Base-by-base conservation (phyloP, 1,140 invertebrate genomes). In the Drosophila sulfurigaster region DNA sequence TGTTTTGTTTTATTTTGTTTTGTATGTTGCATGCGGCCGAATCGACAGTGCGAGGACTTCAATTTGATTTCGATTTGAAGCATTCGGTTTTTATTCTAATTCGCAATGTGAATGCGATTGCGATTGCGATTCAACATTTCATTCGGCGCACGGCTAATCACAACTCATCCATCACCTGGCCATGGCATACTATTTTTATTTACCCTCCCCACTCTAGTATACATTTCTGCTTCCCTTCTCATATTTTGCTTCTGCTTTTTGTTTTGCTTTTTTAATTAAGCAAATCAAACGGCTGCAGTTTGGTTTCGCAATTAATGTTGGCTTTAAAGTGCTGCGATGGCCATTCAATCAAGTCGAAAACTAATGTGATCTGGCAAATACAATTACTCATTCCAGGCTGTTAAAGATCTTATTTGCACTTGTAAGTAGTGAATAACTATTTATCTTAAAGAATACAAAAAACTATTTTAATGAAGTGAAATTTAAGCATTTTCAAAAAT, bases 41-140 rank as follows among this genome's bases (percentile, higher is more conserved):
- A 51, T 51, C 45, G 57, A 16, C 10, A 41, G 32, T 45, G 57
- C 41, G 5, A 41, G 32, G 35, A 66, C 67, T 72, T 70, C 75
- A 75, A 76, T 79, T 86, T 79, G 71, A 87, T 87, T 87, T 75
- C 67, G 75, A 79, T 86, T 79, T 66, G 58, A 57, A 57, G 69
- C 46, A 10, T 38, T 59, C 63, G 59, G 35, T 10, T 70, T 79
- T 79, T 86, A 86, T 82, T 79, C 76, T 82, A 86, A 87, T 87
- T 82, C 68, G 67, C 75, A 74, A 80, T 83, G 54, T 20, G 46
- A 48, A 16, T 20, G 15, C 46, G 15, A 16, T 10, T 48, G 43
- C 43, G 11, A 13, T 11, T 11, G 63, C 20, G 16, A 62, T 35
- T 41, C 65, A 45, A 16, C 38, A 66, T 57, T 49, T 57, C 13